Base-by-base conservation (phyloP, 1,140 invertebrate species). In the Leptinotarsa lineolata region DNA sequence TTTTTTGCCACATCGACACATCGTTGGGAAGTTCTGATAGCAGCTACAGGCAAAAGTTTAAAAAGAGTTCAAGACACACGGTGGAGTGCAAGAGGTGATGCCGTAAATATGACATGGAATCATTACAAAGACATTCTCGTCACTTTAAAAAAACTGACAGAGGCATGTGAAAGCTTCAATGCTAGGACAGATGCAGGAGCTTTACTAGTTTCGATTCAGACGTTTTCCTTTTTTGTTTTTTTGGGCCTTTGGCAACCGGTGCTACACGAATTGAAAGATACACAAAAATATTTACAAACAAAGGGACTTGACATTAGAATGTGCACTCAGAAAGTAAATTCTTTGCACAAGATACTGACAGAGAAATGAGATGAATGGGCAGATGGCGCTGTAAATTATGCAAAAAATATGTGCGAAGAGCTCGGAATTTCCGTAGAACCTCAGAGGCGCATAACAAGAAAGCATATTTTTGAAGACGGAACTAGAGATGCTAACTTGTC, bases 1-100 rank as follows among this genome's bases (percentile, higher is more conserved):
- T 81, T 81, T 78, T 80, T 70, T 74, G n/a, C 66, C 59, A 60
- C 54, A 5, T 81, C 76, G 13, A 80, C 77, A 30, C 60, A 75
- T 45, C 71, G 77, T 21, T 82, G 77, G 79, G 45, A 78, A 63
- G 70, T 77, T 76, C 54, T 80, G 13, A 63, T 76, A 72, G 46
- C 39, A 44, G 58, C 20, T 18, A 64, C 70, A 66, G 73, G 72
- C 21, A 72, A 74, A 68, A 69, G 73, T 79, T 64, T 76, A 18
- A 76, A 76, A 30, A 30, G 74, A 18, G 60, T 70, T 48, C 46
- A 63, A 46, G 66, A 71, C 24, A 76, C 74, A 54, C 74, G 75
- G 12, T 76, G 75, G 70, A 76, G 74, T 44, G 75, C 74, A 66
- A 71, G 68, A 72, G 69, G 73, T 54, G 74, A 75, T 68, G 74